Evolutionary conservation across 2,888 invertebrate genomes (phyloP), one percentile per base, ranked within the genome.

Genomic region (Nasonovia ribisnigri): DNA sequence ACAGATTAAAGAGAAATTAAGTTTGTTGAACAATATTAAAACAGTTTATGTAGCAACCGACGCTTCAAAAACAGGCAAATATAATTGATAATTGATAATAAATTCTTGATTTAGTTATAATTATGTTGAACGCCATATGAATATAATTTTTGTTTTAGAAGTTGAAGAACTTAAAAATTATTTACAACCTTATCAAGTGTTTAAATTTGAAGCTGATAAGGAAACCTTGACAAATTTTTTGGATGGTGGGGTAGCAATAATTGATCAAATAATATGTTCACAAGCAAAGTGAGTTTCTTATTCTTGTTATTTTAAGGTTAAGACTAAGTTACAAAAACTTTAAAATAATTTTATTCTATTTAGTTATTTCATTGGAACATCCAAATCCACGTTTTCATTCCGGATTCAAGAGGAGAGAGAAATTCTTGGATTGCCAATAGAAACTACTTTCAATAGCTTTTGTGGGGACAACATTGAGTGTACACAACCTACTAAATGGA

Each of bases 331-430:
- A 54, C 88, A 77, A 57, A 54, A 26, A 13, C 16, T 90, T 94
- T 90, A n/a, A 86, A 87, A 54, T 46, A 3, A 6, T 43, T 46
- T 54, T 86, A 89, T 87, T 88, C 3, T 57, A 88, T 84, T 94
- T 95, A 97, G 97, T 95, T 97, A 97, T 95, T 99, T 99, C 95
- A 97, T 99, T 84, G 99, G 99, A 24, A 99, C 98, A 0, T 97
- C 97, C 95, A 98, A 99, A 95, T 99, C 99, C 94, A 99, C 99
- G 0, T 99, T 99, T 96, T 97, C 99, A 0, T 99, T 98, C 96
- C 97, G 99, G 94, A 99, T 99, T 95, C 99, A 99, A 96, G 99
- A 99, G 95, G 99, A 99, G 95, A 96, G 99, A 51, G 99, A 99
- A 96, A 99, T 99, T 94, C 95, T 99, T 87, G 99, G 99, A 1